Base-by-base conservation (phyloP, 2,113 vertebrate species). In the Aphelocoma coerulescens region DNA sequence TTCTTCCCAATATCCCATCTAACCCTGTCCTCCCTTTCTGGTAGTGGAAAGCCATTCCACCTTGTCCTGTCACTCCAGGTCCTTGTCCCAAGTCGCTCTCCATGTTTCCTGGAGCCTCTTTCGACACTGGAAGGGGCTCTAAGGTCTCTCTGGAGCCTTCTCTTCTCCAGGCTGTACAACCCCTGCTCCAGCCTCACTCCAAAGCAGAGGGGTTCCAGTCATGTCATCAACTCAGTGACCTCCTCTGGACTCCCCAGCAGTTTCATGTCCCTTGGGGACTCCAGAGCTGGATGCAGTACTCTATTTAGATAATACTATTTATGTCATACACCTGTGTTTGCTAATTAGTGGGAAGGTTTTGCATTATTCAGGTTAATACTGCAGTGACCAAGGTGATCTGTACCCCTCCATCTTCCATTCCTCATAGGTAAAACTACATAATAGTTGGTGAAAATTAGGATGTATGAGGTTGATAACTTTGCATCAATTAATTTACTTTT, bases 261-360 rank as follows among this genome's bases (percentile, higher is more conserved):
- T 48, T 69, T 18, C 26, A 6, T 35, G 20, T 26, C 24, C 46
- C 41, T 6, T 55, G 57, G 35, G 21, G 11, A 49, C 18, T 10
- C 54, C 41, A 49, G 39, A 49, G 63, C 26, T 83, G 14, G 48
- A 32, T 55, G n/a, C 41, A 55, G 46, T 22, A 18, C n/a, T 62
- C 49, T 63, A 0, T 77, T 69, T 55, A 62, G 15, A 16, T 89
- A 35, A 32, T 35, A 14, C 13, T 46, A 35, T 63, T 69, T 49
- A 15, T 33, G 2, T 46, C 1, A 16, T 13, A 5, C 1, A 1
- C 6, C 0, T 3, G 4, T 1, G 0, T 54, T 75, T 33, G 54
- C 27, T 76, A 2, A 22, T 46, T 15, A 54, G 2, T 0, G 30
- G 5, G 15, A 3, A 10, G 48, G 8, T 17, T 79, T 77, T 43